Conservation (phyloP, 2,888 invertebrate genomes). For the Lottia gigantea region DNA sequence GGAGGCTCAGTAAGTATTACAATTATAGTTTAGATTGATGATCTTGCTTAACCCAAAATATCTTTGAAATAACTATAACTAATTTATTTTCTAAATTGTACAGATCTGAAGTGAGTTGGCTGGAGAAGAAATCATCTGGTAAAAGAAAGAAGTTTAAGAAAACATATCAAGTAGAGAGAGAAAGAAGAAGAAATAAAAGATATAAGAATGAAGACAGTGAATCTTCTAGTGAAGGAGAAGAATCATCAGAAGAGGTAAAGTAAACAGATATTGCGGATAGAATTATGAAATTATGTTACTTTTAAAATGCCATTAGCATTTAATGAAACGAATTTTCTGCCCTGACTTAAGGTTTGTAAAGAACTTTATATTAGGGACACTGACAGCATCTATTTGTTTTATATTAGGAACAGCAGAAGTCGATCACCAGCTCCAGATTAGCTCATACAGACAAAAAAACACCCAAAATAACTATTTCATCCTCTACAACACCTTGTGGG, state of each 20-base stretch:
- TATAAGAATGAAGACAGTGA: background rate
- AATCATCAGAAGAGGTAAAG: background rate
- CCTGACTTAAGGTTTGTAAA: too few relatives aligned
- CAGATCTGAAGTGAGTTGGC: constrained; percentile 25
- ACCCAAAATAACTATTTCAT: background rate
- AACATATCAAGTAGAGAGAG: constrained; percentile 19
- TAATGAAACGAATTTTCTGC: too few relatives aligned
- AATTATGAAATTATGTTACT: too few relatives aligned
- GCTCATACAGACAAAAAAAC: background rate
- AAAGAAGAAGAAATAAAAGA: background rate
- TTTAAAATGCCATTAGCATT: too few relatives aligned
- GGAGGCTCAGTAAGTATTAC: too few relatives aligned
- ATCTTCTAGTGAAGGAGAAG: background rate
- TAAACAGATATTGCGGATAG: background rate
- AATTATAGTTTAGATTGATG: too few relatives aligned
- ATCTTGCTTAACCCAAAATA: too few relatives aligned
- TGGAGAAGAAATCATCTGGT: constrained; percentile 17
- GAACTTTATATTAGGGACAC: too few relatives aligned
- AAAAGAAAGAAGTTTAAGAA: constrained; percentile 15
- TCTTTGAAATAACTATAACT: constrained; percentile 3
- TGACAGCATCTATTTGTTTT: too few relatives aligned
- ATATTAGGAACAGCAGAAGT: too few relatives aligned
- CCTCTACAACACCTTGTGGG: background rate
- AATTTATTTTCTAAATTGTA: too few relatives aligned
- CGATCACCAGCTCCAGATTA: too few relatives aligned